Evolutionary conservation across 2,797 vertebrate species (phyloP).

Genomic region (Manis crassicaudata): DNA sequence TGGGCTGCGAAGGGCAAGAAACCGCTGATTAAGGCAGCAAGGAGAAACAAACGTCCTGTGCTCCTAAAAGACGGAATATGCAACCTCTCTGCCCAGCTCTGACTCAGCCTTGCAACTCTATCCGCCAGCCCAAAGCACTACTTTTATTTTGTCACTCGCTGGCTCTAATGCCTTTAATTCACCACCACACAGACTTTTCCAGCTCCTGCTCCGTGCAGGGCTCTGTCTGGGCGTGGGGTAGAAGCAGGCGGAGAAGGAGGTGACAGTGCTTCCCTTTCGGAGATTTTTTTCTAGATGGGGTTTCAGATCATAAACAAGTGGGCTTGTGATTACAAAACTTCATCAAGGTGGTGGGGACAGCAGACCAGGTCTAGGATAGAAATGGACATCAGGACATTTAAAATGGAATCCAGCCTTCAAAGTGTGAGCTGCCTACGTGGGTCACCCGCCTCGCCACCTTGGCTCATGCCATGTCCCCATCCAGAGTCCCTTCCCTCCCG

Average conservation of each 20-base stretch:
- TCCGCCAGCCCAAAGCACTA: not conserved
- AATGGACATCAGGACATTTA: not conserved
- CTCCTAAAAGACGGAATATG: not conserved
- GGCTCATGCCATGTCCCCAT: not conserved
- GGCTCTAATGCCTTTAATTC: not conserved
- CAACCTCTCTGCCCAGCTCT: not conserved
- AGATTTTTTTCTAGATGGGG: not conserved
- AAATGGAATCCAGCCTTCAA: not conserved
- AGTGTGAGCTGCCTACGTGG: not conserved
- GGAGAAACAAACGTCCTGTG: not conserved
- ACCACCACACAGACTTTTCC: not conserved
- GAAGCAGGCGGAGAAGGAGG: not conserved
- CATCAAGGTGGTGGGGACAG: not conserved
- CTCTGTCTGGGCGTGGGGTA: not conserved
- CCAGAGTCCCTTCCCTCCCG: not conserved
- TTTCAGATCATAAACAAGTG: not conserved
- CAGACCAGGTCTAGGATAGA: not conserved
- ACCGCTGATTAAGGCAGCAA: constrained; percentile 31
- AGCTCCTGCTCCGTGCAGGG: not conserved
- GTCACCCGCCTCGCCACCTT: not conserved
- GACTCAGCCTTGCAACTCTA: not conserved
- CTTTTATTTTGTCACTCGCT: not conserved
- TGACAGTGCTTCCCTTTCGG: not conserved
- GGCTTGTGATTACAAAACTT: not conserved
- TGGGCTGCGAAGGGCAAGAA: not conserved